These are phyloP conservation scores for Muschampia plurimacula DNA, from an alignment of 2,888 invertebrate species.

Conservation along the genomic window DNA sequence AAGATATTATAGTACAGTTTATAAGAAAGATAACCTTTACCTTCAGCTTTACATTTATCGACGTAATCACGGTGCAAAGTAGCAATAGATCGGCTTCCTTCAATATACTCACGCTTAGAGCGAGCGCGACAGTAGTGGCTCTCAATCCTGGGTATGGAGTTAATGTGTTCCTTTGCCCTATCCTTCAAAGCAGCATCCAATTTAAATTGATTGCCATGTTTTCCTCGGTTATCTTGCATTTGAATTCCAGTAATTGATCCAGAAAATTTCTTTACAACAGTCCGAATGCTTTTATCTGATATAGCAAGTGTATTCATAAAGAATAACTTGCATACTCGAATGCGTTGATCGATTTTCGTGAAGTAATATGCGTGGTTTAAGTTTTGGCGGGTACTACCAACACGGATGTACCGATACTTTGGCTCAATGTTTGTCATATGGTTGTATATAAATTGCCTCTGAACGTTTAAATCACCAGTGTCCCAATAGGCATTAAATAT, in stretches of 20 bases:
- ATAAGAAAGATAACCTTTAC: too few species aligned
- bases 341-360: slow-evolving; percentile 31
- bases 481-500: too few species aligned
- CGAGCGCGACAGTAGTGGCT: slow-evolving; percentile 14
- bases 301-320: slow-evolving; percentile 41
- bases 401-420: too few species aligned
- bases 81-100: slow-evolving; percentile 18
- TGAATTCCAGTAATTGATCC: slow-evolving; percentile 19
- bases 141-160: slow-evolving; percentile 18
- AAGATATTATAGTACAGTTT: too few species aligned
- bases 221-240: slow-evolving; percentile 29
- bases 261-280: slow-evolving; percentile 32
- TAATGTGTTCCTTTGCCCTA: not conserved
- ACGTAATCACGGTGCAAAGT: slow-evolving; percentile 23
- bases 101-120: slow-evolving; percentile 24
- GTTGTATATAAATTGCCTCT: too few species aligned
- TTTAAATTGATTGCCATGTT: not conserved
- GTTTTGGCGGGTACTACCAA: too few species aligned
- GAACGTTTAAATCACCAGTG: too few species aligned
- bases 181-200: slow-evolving; percentile 4
- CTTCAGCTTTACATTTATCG: slow-evolving; percentile 16
- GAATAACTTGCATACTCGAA: slow-evolving; percentile 44
- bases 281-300: too few species aligned
- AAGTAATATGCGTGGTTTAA: too few species aligned
- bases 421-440: too few species aligned